Percentiles rank a stretch among this genome's conserved stretches.
Evolutionary conservation across 2,797 vertebrate genomes (phyloP).

Genomic region (Siniperca undulata): DNA sequence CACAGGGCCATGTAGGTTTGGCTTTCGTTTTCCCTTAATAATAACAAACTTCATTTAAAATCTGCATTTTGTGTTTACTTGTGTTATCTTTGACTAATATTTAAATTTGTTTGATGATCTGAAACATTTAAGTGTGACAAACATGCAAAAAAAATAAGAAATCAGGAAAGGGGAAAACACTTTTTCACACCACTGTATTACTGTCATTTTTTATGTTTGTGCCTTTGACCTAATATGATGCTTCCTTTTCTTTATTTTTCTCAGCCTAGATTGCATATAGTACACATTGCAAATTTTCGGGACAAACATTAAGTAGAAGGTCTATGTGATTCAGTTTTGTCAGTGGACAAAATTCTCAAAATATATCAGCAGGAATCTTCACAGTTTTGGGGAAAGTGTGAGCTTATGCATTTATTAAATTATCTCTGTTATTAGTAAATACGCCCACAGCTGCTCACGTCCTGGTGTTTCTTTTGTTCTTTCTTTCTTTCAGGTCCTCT

Average conservation of each 20-base stretch:
- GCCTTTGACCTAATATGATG: not conserved
- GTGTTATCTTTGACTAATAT: too few relatives aligned
- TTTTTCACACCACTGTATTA: too few relatives aligned
- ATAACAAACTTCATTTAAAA: too few relatives aligned
- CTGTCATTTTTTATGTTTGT: not conserved
- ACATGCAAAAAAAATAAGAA: too few relatives aligned
- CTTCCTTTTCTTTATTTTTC: not conserved
- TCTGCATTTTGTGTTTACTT: too few relatives aligned
- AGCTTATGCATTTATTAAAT: not conserved
- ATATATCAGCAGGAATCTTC: not conserved
- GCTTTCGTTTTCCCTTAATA: too few relatives aligned
- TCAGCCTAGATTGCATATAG: not conserved
- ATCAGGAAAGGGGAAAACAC: too few relatives aligned
- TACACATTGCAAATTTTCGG: too few relatives aligned
- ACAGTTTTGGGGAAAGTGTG: not conserved
- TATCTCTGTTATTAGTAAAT: too few relatives aligned
- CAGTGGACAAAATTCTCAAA: not conserved
- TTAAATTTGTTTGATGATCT: too few relatives aligned
- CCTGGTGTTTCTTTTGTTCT: not conserved
- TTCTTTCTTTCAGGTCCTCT: conserved; percentile 77
- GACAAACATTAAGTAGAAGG: not conserved
- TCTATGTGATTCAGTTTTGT: not conserved
- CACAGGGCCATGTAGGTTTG: too few relatives aligned
- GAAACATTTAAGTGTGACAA: too few relatives aligned
- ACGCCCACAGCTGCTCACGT: not conserved